Base-by-base conservation (phyloP, 1,140 invertebrate species). In the Lethrus apterus region DNA sequence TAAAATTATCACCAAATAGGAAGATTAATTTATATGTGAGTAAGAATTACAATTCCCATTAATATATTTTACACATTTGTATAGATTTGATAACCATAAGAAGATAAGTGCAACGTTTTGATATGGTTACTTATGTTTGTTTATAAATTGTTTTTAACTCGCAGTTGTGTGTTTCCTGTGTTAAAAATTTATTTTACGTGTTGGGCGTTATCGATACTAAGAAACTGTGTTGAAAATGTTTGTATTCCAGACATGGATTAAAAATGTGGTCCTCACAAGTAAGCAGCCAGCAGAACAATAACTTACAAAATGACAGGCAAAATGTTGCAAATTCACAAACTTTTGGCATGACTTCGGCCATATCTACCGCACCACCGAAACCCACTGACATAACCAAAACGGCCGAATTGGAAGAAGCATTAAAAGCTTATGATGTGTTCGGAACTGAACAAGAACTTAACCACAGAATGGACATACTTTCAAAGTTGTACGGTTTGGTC, bases 281-380 rank as follows among this genome's bases (percentile, higher is more conserved):
- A 36, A 44, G 19, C 15, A 21, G 30, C 9, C 11, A 21, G 2
- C 42, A 19, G 5, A 21, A 26, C 15, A 41, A 40, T 18, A 34
- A 44, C 14, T 20, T 30, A 3, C 31, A 36, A 44, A 38, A 49
- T 52, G 43, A 54, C 24, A 19, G 29, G 23, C 40, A 42, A 46
- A 53, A 46, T 46, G 53, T 55, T 26, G 48, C 51, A 2, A 57
- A 55, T 24, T 42, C 53, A 32, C 43, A 50, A 36, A 81, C 80
- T 17, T 61, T 86, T 55, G 93, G 93, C 29, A 92, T 97, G 79
- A 96, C 93, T 3, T 92, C 91, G 20, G 90, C 93, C 32, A 93
- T 98, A 48, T 94, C 86, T 55, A 72, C 83, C 56, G 89, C 91
- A 57, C 77, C 76, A 38, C 93, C 94, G 11, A 92, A 92, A 64